phyloP scores from a whole-genome alignment of 2,113 vertebrate species.

The Loxodonta africana region DNA sequence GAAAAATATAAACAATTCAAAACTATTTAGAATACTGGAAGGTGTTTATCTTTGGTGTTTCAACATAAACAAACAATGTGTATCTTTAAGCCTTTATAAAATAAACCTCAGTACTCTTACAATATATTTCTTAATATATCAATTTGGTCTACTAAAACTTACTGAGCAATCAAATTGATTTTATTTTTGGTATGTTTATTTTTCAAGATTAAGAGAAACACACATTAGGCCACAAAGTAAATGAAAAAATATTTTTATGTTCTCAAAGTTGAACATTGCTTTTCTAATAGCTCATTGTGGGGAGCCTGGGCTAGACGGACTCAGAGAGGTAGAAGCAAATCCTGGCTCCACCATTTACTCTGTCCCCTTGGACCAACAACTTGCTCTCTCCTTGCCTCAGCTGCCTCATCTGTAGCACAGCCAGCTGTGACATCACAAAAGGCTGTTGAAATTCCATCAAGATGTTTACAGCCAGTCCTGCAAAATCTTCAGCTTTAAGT shows the following conservation, averaged over 20 bases:
- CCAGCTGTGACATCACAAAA: no score
- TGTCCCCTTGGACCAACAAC: no score
- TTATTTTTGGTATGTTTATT: conserved; percentile 80
- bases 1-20: conserved; percentile 59
- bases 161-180: conserved; percentile 75
- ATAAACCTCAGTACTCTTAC: conserved; percentile 53
- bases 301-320: rapidly evolving
- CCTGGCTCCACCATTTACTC: background rate
- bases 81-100: conserved; percentile 14
- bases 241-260: conserved; percentile 75
- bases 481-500: background rate
- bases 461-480: no score
- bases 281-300: background rate
- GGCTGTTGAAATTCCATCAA: background rate
- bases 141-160: conserved; percentile 71
- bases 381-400: background rate
- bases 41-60: conserved; percentile 2
- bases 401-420: background rate
- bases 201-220: conserved; percentile 76
- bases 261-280: conserved; percentile 55
- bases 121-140: conserved; percentile 74
- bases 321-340: no score
- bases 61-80: background rate
- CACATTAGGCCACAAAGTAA: conserved; percentile 82
- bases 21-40: background rate